phyloP scores from a whole-genome alignment of 2,888 invertebrate species.

The Pherbina coryleti region DNA sequence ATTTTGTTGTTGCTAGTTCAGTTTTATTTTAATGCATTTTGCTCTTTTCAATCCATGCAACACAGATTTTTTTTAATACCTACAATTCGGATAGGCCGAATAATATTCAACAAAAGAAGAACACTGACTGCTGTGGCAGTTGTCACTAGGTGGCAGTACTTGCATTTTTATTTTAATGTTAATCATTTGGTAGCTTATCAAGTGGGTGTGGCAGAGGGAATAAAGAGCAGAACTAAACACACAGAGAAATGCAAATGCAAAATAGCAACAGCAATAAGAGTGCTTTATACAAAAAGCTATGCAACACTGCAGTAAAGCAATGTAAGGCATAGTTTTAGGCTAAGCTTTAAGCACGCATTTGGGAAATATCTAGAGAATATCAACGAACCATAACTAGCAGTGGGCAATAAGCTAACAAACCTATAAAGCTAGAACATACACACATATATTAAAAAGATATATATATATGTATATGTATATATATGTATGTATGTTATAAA shows the following conservation, averaged over 20 bases:
- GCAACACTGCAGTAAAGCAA: neutral
- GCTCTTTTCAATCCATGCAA: too few species aligned
- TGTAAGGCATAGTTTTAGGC: conserved; percentile 55
- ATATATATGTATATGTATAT: neutral
- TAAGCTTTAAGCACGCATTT: neutral
- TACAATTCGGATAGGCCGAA: too few species aligned
- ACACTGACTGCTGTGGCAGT: too few species aligned
- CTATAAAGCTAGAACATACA: neutral
- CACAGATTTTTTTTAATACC: neutral
- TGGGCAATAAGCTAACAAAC: too few species aligned
- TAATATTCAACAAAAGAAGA: too few species aligned
- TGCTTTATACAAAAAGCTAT: too few species aligned
- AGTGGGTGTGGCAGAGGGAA: conserved; percentile 52
- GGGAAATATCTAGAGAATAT: neutral
- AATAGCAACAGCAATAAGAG: neutral
- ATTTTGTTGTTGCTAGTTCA: too few species aligned
- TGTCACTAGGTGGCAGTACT: neutral
- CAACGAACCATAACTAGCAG: too few species aligned
- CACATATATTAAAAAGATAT: neutral
- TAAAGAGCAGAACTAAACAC: conserved; percentile 40
- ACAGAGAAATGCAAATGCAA: neutral
- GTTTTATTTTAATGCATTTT: too few species aligned
- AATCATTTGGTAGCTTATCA: conserved; percentile 56
- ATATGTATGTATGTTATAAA: conserved; percentile 8
- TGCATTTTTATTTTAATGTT: neutral